phyloP scores from a whole-genome alignment of 2,113 vertebrate genomes.

The Aegypius monachus region DNA sequence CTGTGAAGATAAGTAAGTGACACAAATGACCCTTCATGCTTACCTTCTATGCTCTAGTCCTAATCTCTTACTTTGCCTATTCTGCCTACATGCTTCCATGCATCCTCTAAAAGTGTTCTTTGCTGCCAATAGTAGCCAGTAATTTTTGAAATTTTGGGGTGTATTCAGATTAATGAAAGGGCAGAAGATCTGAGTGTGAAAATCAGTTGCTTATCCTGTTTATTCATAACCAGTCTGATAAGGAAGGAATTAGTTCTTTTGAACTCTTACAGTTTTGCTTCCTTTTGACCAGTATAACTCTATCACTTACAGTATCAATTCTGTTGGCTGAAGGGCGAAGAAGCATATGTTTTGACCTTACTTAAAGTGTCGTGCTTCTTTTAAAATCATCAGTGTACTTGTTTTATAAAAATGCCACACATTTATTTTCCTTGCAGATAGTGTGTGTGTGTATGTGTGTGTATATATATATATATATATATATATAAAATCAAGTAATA shows the following conservation, averaged over 20 bases:
- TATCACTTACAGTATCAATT: not conserved
- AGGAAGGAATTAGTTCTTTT: not conserved
- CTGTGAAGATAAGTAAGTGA: not conserved
- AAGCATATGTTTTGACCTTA: not conserved
- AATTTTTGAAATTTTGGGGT: not conserved
- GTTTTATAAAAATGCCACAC: not conserved
- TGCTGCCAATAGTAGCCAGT: not conserved
- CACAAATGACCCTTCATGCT: not conserved
- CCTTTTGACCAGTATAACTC: not conserved
- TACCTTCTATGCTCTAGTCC: not conserved
- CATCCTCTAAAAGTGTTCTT: not conserved
- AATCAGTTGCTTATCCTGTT: not conserved
- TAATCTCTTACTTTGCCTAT: not conserved
- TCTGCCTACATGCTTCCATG: not conserved
- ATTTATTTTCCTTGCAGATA: not conserved
- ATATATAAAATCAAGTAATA: not conserved
- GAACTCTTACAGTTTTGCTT: not conserved
- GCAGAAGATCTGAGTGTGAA: not conserved
- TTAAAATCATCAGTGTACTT: not conserved
- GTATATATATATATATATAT: not conserved
- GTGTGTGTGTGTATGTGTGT: too few species aligned
- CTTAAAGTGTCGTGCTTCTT: not conserved
- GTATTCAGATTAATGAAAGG: not conserved
- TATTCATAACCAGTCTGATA: not conserved
- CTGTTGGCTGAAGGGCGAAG: not conserved